phyloP scores from a whole-genome alignment of 2,888 invertebrate species.

The Melipona beecheii region DNA sequence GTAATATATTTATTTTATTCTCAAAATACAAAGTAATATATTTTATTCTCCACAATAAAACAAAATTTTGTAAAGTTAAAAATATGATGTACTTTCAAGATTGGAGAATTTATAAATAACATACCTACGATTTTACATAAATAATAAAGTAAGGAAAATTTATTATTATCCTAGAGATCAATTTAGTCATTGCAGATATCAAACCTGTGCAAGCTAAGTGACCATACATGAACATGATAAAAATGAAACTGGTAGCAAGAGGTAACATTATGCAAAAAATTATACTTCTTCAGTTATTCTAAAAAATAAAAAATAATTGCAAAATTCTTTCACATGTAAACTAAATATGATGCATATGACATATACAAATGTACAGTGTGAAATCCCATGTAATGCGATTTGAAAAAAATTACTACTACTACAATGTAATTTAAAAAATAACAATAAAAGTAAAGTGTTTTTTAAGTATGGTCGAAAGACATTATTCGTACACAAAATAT shows the following conservation, averaged over 20 bases:
- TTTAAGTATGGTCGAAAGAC: no score
- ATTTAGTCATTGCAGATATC: not conserved
- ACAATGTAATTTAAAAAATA: no score
- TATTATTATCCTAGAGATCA: not conserved
- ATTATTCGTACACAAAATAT: no score
- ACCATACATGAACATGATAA: not conserved
- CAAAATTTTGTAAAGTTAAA: not conserved
- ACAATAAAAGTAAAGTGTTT: no score
- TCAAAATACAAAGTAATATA: not conserved
- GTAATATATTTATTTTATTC: not conserved
- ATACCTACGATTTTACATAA: not conserved
- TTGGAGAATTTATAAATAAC: not conserved
- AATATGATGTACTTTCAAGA: not conserved
- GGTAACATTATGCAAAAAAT: not conserved
- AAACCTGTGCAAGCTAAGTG: not conserved
- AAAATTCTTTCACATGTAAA: constrained; percentile 3
- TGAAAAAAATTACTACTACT: no score
- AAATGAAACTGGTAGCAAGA: not conserved
- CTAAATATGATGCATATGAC: not conserved
- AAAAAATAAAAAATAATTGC: constrained; percentile 7
- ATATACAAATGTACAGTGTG: not conserved
- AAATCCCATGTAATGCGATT: no score
- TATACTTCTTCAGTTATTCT: not conserved
- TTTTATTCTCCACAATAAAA: not conserved
- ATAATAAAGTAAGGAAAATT: not conserved